Conservation (phyloP, 2,797 vertebrate species). For the Trichosurus vulpecula region DNA sequence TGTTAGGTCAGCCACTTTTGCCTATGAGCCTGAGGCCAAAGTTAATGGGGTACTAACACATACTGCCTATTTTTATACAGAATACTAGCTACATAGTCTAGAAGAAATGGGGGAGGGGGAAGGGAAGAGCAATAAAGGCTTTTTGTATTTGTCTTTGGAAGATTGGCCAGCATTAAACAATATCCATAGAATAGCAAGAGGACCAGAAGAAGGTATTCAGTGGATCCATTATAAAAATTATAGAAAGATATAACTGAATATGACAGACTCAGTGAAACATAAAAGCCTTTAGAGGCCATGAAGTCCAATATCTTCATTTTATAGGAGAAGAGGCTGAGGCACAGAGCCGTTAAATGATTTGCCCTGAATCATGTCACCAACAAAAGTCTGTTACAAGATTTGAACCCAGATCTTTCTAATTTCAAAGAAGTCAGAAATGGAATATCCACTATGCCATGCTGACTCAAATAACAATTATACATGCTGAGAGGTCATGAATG, state of each 20-base stretch:
- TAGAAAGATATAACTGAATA: not conserved
- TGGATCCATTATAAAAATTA: not conserved
- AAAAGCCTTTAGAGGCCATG: not conserved
- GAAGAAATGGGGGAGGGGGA: not conserved
- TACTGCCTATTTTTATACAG: slow-evolving; percentile 14
- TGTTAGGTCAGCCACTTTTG: not conserved
- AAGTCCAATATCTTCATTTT: not conserved
- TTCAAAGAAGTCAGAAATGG: not conserved
- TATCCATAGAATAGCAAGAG: not conserved
- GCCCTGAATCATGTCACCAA: not conserved
- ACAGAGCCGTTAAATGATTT: not conserved
- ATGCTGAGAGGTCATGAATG: not conserved
- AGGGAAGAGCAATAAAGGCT: not conserved
- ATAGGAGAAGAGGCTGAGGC: not conserved
- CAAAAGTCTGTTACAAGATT: not conserved
- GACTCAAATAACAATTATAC: not conserved
- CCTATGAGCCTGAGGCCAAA: not conserved
- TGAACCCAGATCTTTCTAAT: not conserved
- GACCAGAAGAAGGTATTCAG: not conserved
- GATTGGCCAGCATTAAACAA: not conserved
- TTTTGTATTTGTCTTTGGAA: not conserved
- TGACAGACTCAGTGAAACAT: not conserved
- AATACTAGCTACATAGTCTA: not conserved
- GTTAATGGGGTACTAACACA: not conserved
- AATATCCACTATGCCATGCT: not conserved